phyloP scores from a whole-genome alignment of 2,113 vertebrate genomes.

The Chamaea fasciata region DNA sequence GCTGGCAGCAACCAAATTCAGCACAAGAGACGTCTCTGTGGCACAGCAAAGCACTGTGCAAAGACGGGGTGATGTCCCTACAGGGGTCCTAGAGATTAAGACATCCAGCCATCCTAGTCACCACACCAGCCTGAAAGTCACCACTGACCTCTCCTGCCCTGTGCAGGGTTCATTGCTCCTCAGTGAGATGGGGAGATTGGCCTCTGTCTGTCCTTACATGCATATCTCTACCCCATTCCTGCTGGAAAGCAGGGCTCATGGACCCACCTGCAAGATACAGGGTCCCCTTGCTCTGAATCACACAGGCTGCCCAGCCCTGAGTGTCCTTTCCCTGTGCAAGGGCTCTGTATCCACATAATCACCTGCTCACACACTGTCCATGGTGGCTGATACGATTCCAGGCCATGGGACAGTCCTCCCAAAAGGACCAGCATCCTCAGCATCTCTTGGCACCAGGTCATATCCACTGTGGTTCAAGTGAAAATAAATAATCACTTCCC shows the following conservation, averaged over 20 bases:
- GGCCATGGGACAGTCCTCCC: neutral
- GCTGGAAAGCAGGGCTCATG: neutral
- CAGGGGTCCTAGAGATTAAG: neutral
- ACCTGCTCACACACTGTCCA: neutral
- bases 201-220: neutral
- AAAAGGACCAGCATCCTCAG: neutral
- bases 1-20: neutral
- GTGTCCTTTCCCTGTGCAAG: neutral
- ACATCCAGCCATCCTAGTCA: neutral
- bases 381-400: neutral
- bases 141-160: neutral
- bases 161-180: neutral
- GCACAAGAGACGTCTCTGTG: neutral
- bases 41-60: neutral
- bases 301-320: accelerated
- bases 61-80: neutral
- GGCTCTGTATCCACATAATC: neutral
- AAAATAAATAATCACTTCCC: neutral
- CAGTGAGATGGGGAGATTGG: neutral
- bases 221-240: neutral
- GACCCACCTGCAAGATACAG: neutral
- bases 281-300: neutral
- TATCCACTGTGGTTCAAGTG: neutral
- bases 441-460: neutral
- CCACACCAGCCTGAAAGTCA: neutral